Evolutionary conservation across 2,888 invertebrate species (phyloP), one percentile per base, ranked within the genome.

Genomic region (Drosophila anceps): DNA sequence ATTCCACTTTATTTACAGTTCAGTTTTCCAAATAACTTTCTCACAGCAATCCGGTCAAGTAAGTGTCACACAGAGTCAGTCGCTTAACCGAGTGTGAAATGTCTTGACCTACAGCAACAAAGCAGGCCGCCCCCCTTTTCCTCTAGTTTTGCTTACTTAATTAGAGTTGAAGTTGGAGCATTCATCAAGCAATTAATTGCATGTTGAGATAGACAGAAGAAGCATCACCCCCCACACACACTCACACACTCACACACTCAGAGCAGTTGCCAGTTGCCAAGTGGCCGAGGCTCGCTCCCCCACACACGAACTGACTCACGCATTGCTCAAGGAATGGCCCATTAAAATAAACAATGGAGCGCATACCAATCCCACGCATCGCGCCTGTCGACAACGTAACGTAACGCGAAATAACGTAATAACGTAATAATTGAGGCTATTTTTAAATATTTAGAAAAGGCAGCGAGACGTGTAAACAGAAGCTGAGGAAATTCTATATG

Each of bases 41-140:
- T 43, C 76, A 77, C 78, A 68, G 31, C 58, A 71, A 65, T 71
- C 66, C 64, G 59, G 64, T 77, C 39, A 55, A 44, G 58, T 64
- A n/a, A n/a, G n/a, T n/a, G 72, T 76, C 69, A 53, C 69, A 13
- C 35, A 9, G 58, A 20, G 55, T 60, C 64, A 46, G 43, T 39
- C 54, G 58, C 59, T 73, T 73, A 76, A 57, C 58, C 24, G 78
- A 68, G 84, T 84, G 83, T 69, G 87, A 84, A 84, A 75, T 70
- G 82, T 78, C 87, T 86, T 84, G 84, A 84, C 84, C 87, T 84
- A 83, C 85, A 81, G 69, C 79, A 87, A 82, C 64, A 66, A 59
- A 31, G 12, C 18, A 20, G 4, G 7, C 24, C 57, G 6, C 6
- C 53, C 12, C 10, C 9, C 18, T 29, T 29, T 12, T 33, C 20